Evolutionary conservation across 2,888 invertebrate species (phyloP), one percentile per base, ranked within the genome.

Genomic region (Uropetala carovei): DNA sequence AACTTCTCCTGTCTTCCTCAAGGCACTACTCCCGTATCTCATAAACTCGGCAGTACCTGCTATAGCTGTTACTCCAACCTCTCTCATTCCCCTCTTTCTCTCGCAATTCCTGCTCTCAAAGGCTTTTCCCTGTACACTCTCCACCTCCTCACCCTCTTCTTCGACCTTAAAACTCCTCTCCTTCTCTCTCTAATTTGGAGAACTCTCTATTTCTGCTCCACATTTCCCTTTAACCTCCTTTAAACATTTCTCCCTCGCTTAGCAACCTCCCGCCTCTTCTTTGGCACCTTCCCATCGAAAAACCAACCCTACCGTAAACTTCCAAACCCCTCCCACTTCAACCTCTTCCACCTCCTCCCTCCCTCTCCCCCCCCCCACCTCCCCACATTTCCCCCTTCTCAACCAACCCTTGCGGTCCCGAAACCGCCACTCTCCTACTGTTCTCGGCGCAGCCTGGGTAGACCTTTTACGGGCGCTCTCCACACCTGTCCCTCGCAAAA

Each of bases 401-500:
- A 22, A 27, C 27, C 22, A 18, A 7, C 7, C 18, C 75, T 75
- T 75, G 75, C 75, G 75, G 75, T 27, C 22, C 27, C 10, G 7
- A 68, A 68, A 68, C 68, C 68, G 11, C 75, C 75, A 27, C 27
- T 27, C 75, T 27, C 27, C 68, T n/a, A 27, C 27, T 27, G 22
- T 27, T 75, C 68, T 5, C 68, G 64, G 14, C 43, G 43, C 43
- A n/a, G 1, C 43, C 18, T 18, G n/a, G 22, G n/a, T 22, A 75
- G 75, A 27, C 75, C 75, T 75, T 10, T 22, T 75, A 27, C 75
- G 75, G 75, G 22, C 43, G 43, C 75, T 75, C 75, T 75, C 75
- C 22, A 27, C 75, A 75, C 75, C 75, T 75, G 75, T 75, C 75
- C 75, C 75, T 27, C 22, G 75, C 75, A 75, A 75, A 75, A 75